Percentiles rank a stretch among this genome's conserved stretches.
phyloP scores from a whole-genome alignment of 2,888 invertebrate genomes.

The Eupsilia transversa region DNA sequence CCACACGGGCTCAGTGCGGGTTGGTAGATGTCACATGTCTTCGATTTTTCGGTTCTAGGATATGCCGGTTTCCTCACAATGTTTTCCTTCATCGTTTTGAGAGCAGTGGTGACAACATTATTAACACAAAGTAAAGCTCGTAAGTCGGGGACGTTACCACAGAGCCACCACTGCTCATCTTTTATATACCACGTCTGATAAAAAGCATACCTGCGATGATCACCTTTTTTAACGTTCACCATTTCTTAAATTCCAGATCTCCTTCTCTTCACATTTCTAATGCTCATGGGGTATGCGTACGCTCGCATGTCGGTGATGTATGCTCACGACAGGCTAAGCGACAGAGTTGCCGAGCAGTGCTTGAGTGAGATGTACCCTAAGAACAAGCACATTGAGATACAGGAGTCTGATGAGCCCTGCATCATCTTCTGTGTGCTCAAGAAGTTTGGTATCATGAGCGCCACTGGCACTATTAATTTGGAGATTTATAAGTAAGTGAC shows the following conservation, averaged over 20 bases:
- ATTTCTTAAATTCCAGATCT: conserved; percentile 59
- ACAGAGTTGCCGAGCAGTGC: conserved; percentile 82
- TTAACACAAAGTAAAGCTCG: too few species aligned
- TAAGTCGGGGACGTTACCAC: too few species aligned
- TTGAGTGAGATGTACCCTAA: conserved; percentile 85
- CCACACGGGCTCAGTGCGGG: too few species aligned
- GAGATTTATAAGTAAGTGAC: conserved; percentile 80
- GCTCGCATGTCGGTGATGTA: conserved; percentile 86
- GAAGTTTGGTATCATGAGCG: conserved; percentile 85
- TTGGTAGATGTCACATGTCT: too few species aligned
- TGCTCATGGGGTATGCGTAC: conserved; percentile 67
- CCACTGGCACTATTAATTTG: conserved; percentile 81
- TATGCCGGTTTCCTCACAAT: too few species aligned
- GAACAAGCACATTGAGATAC: conserved; percentile 77
- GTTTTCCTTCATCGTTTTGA: too few species aligned
- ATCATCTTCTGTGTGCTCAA: conserved; percentile 86
- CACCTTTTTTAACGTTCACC: background rate
- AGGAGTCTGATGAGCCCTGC: conserved; percentile 86
- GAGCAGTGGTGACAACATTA: background rate
- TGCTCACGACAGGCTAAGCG: conserved; percentile 84
- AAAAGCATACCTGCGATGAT: background rate
- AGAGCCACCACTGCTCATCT: too few species aligned
- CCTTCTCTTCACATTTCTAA: conserved; percentile 60
- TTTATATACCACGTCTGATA: background rate
- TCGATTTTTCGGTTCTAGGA: too few species aligned